Base-by-base conservation (phyloP, 2,113 vertebrate species). In the Mesoclemmys tuberculata region DNA sequence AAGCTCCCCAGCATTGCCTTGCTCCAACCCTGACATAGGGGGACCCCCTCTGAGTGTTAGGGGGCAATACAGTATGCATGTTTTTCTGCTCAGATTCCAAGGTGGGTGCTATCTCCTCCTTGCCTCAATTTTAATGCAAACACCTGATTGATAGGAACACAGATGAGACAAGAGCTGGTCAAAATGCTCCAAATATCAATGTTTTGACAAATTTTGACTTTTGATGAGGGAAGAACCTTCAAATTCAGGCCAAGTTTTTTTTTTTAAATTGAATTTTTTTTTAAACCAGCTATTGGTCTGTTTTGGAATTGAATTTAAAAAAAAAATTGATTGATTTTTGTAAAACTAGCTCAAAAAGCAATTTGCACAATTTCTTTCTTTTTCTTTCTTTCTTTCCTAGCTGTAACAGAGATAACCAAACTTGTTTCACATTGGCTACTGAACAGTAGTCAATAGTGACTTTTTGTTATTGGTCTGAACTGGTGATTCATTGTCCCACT, bases 181-280 rank as follows among this genome's bases (percentile, higher is more conserved):
- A 46, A 84, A 87, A 10, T 24, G 38, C 18, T 83, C 54, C n/a
- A 55, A 31, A 68, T n/a, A n/a, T 35, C 48, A 93, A 24, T 1
- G 1, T 16, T 81, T 92, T 75, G 61, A 41, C 56, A 95, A n/a
- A 54, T 21, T 96, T 96, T 74, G 77, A 64, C 21, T 80, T 46
- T 78, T n/a, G 4, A 35, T 38, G 18, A 38, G 19, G 64, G n/a
- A 19, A 71, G 64, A 71, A 71, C n/a, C 35, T 16, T 46, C 27
- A 27, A 29, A 16, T 77, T 77, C 27, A 29, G 26, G 16, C 14
- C 46, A 18, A 18, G 14, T 7, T 18, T 31, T 64, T 78, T 71
- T 5, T 84, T 92, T 93, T 80, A n/a, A n/a, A n/a, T n/a, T n/a
- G n/a, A n/a, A n/a, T n/a, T 71, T 5, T 84, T 92, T 93, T 80